These are phyloP conservation scores for Choloepus didactylus DNA, from an alignment of 2,797 vertebrate genomes.

Conservation along the genomic window DNA sequence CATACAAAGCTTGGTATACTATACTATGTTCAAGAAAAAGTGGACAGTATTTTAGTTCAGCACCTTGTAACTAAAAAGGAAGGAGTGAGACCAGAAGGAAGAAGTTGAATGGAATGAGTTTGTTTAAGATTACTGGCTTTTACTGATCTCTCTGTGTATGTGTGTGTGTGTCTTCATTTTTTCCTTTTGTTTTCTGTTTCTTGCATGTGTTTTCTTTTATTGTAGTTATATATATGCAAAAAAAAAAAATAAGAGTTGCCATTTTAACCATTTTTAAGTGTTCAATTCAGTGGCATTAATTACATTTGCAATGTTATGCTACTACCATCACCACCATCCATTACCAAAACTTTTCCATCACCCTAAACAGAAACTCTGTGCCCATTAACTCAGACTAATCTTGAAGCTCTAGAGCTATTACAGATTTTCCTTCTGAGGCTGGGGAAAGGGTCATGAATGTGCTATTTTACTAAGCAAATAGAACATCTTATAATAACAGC, in stretches of 20 bases:
- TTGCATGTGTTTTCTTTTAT: no score
- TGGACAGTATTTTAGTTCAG: not conserved
- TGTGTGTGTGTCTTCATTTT: no score
- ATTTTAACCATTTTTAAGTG: no score
- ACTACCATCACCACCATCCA: no score
- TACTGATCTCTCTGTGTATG: not conserved
- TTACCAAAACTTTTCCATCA: no score
- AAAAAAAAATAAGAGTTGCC: no score
- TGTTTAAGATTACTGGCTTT: not conserved
- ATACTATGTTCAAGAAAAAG: not conserved
- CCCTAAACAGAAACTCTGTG: no score
- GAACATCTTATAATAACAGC: not conserved
- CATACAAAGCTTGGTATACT: not conserved
- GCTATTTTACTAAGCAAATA: not conserved
- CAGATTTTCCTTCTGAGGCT: not conserved
- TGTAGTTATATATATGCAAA: no score
- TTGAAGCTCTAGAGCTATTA: not conserved
- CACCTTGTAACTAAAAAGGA: not conserved
- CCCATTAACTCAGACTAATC: not conserved
- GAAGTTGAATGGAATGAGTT: not conserved
- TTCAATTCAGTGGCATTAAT: no score
- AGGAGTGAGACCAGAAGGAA: not conserved
- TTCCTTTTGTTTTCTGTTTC: no score
- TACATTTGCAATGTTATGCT: no score
- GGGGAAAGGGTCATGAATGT: not conserved